Evolutionary conservation across 2,113 vertebrate genomes (phyloP).

Genomic region (Mus pahari): DNA sequence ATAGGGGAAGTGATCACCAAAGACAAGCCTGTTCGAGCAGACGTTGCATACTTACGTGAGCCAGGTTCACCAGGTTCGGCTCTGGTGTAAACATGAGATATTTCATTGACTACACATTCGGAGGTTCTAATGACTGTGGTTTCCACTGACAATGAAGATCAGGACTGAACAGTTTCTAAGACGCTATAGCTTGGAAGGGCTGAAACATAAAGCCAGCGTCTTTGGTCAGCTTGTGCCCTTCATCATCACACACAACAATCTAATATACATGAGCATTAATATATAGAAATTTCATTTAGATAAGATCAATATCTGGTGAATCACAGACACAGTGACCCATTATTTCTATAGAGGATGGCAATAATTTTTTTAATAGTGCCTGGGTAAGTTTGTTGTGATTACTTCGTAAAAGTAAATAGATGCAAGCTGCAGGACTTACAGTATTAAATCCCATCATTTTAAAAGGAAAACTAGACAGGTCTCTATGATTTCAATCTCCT

Average conservation of each 20-base stretch:
- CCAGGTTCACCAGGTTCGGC: not conserved
- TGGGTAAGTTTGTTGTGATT: not conserved
- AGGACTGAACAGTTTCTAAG: not conserved
- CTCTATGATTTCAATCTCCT: not conserved
- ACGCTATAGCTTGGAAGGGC: not conserved
- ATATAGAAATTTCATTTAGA: not conserved
- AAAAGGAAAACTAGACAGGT: not conserved
- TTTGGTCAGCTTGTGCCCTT: not conserved
- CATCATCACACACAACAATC: not conserved
- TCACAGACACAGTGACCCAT: not conserved
- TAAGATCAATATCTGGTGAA: not conserved
- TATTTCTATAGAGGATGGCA: not conserved
- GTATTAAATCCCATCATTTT: not conserved
- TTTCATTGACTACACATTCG: not conserved
- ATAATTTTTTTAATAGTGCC: not conserved
- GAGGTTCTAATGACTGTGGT: not conserved
- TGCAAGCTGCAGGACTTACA: not conserved
- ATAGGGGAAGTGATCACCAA: not conserved
- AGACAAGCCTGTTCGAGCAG: not conserved
- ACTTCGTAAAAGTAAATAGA: slow-evolving; percentile 46
- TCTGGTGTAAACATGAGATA: not conserved
- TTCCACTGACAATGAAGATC: not conserved
- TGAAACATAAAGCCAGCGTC: not conserved
- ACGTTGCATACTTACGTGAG: not conserved
- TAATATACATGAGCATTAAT: not conserved